Conservation (phyloP, 2,888 invertebrate species). For the Lasius platythorax region DNA sequence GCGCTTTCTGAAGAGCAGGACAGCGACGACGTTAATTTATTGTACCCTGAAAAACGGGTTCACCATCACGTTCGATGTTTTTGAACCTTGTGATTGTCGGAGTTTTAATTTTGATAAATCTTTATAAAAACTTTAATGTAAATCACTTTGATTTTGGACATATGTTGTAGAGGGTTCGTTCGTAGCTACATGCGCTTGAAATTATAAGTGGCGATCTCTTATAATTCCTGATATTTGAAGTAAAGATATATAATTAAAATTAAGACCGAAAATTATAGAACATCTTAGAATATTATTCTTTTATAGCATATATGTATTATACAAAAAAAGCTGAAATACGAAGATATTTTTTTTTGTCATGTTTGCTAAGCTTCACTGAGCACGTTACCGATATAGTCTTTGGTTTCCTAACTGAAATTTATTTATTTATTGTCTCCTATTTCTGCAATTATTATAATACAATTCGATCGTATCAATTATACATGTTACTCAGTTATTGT, state of each 20-base stretch:
- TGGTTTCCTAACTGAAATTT: neutral
- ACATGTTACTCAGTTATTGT: neutral
- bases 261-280: no score
- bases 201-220: neutral
- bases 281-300: no score
- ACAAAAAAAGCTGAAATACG: no score
- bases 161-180: neutral
- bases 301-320: no score
- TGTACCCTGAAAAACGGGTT: neutral
- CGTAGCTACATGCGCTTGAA: neutral
- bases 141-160: neutral
- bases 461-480: neutral
- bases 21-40: neutral
- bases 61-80: neutral
- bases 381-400: neutral
- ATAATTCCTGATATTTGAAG: neutral
- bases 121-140: neutral
- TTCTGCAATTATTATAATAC: neutral
- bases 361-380: neutral
- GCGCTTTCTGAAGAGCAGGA: conserved; percentile 4
- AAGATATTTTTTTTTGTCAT: no score
- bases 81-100: neutral
- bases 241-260: no score
- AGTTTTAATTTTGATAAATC: neutral
- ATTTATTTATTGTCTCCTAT: neutral